A percentile compares a stretch with the other conserved stretches of the same genome.
Conservation (phyloP, 2,888 invertebrate species). For the Brachynemurus nebulosus region DNA sequence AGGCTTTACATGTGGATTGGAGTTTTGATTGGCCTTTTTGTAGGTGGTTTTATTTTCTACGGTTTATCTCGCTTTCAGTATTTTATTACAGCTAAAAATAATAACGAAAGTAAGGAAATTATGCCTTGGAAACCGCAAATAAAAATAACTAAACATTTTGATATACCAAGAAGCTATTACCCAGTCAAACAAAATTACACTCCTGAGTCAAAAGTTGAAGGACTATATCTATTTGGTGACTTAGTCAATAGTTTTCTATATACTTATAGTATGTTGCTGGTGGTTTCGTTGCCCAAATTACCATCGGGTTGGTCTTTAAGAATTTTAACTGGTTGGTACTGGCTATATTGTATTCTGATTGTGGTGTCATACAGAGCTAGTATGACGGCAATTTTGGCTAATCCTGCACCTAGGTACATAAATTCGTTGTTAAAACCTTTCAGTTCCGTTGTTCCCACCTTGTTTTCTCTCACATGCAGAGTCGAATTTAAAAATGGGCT, state of each 20-base stretch:
- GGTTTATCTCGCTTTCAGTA: slow-evolving; percentile 45
- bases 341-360: slow-evolving; percentile 68
- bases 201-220: slow-evolving; percentile 28
- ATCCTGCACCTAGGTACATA: slow-evolving; percentile 51
- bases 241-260: slow-evolving; percentile 60
- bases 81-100: slow-evolving; percentile 27
- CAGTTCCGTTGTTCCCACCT: no score
- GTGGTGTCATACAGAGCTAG: slow-evolving; percentile 71
- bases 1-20: slow-evolving; percentile 63
- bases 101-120: slow-evolving; percentile 21
- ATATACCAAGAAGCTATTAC: slow-evolving; percentile 4
- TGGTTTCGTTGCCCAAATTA: slow-evolving; percentile 62
- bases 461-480: no score
- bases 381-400: slow-evolving; percentile 71
- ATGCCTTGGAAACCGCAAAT: neutral
- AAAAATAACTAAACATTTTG: neutral
- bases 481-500: no score
- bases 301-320: slow-evolving; percentile 70
- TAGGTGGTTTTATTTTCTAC: slow-evolving; percentile 52
- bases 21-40: slow-evolving; percentile 49
- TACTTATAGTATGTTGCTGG: slow-evolving; percentile 67
- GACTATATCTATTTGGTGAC: slow-evolving; percentile 57
- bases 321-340: slow-evolving; percentile 74
- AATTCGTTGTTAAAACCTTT: no score
- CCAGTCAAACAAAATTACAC: slow-evolving; percentile 1